Percentiles rank a stretch among this genome's conserved stretches.
Conservation (phyloP, 1,140 invertebrate genomes). For the Brachionus koreanus region DNA sequence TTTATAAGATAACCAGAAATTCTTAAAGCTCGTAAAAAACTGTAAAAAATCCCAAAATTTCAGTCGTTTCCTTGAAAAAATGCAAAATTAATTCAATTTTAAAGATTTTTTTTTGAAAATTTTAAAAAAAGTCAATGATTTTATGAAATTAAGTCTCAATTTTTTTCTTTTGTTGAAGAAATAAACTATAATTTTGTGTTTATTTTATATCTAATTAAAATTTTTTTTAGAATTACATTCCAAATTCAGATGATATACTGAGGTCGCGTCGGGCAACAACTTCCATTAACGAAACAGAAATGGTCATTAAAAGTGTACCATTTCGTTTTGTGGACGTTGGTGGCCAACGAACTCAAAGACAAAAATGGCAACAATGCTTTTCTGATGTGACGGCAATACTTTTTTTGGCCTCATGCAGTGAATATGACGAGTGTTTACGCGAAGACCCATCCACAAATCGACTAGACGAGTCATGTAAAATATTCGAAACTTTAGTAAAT, state of each 20-base stretch:
- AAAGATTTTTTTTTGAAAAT: too few species aligned
- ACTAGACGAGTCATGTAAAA: slow-evolving; percentile 62
- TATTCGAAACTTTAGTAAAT: slow-evolving; percentile 63
- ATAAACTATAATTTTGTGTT: too few species aligned
- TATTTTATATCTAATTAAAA: too few species aligned
- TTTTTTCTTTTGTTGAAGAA: too few species aligned
- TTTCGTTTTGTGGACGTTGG: slow-evolving; percentile 62
- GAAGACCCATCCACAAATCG: slow-evolving; percentile 74
- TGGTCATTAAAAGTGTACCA: slow-evolving; percentile 70
- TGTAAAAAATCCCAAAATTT: too few species aligned
- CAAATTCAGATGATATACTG: slow-evolving; percentile 85
- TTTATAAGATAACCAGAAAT: too few species aligned
- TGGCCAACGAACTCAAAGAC: slow-evolving; percentile 85
- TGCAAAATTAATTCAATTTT: too few species aligned
- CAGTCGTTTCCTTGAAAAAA: too few species aligned
- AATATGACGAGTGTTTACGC: slow-evolving; percentile 90
- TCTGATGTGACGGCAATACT: slow-evolving; percentile 84
- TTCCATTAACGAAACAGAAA: slow-evolving; percentile 87
- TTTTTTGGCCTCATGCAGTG: slow-evolving; percentile 63
- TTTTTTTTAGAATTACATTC: slow-evolving; percentile 59
- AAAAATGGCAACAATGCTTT: slow-evolving; percentile 96
- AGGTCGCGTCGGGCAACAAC: slow-evolving; percentile 89
- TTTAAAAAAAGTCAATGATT: too few species aligned
- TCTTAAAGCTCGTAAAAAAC: too few species aligned
- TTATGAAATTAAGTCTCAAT: too few species aligned